These are phyloP conservation scores for Drosophila nr. perissopoda DNA, from an alignment of 2,888 invertebrate genomes.

Conservation along the genomic window DNA sequence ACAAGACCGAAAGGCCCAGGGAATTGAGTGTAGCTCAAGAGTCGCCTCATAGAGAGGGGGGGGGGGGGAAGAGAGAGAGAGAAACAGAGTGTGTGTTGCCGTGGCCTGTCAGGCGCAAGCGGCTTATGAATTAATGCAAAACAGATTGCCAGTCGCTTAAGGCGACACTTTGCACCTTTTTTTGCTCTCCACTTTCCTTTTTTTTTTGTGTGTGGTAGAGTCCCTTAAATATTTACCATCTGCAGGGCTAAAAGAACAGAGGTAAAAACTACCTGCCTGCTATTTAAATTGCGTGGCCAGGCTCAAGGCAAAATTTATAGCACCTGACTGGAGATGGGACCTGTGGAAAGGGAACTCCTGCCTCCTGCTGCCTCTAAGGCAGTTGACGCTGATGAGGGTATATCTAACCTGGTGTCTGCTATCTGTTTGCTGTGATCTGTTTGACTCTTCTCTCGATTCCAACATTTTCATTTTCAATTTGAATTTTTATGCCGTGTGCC, in stretches of 20 bases:
- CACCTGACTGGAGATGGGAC: slow-evolving; percentile 49
- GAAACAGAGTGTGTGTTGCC: slow-evolving; percentile 15
- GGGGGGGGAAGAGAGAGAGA: not conserved
- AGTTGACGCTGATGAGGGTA: slow-evolving; percentile 71
- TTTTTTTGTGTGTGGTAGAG: slow-evolving; percentile 26
- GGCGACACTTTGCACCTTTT: slow-evolving; percentile 78
- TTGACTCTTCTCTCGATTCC: slow-evolving; percentile 58
- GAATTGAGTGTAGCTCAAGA: slow-evolving; percentile 22
- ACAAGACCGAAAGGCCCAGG: slow-evolving; percentile 53
- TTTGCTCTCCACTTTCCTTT: not conserved
- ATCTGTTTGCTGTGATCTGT: slow-evolving; percentile 61
- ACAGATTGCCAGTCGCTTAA: slow-evolving; percentile 72
- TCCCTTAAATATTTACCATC: slow-evolving; percentile 73
- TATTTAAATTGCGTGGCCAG: slow-evolving; percentile 62
- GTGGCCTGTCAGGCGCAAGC: slow-evolving; percentile 68
- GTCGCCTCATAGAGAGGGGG: slow-evolving; percentile 3
- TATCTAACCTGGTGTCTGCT: slow-evolving; percentile 26
- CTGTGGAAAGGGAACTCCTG: slow-evolving; percentile 8
- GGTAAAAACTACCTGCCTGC: slow-evolving; percentile 54
- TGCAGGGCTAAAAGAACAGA: slow-evolving; percentile 42
- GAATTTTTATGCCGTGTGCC: slow-evolving; percentile 69
- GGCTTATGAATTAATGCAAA: slow-evolving; percentile 81
- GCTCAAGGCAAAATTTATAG: slow-evolving; percentile 55
- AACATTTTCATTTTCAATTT: slow-evolving; percentile 76
- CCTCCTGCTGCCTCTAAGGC: slow-evolving; percentile 29